These are phyloP conservation scores for Malaclemys terrapin DNA, from an alignment of 2,113 vertebrate genomes.

Conservation along the genomic window DNA sequence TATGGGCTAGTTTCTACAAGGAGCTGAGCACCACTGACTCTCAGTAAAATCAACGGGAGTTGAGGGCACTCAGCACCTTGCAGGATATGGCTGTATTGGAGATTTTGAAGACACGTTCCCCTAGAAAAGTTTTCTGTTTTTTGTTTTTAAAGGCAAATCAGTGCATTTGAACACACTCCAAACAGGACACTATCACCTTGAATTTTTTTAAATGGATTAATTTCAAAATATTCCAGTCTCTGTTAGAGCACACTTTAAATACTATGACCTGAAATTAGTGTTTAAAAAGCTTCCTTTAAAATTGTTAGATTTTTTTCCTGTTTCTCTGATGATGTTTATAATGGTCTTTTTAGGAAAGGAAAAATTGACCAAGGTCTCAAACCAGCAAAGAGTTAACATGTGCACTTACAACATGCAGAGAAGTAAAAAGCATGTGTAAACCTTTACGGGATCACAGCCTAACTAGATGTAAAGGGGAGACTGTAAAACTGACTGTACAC, in stretches of 20 bases:
- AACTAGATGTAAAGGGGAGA: background rate
- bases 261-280: conserved; percentile 42
- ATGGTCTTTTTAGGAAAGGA: conserved; percentile 21
- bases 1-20: background rate
- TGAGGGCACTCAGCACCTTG: fast-evolving
- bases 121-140: background rate
- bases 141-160: background rate
- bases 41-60: background rate
- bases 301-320: conserved; percentile 36
- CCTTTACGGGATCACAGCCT: background rate
- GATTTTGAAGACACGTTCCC: background rate
- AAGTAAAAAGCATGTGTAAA: background rate
- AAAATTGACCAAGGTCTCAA: conserved; percentile 4
- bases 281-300: conserved; percentile 64
- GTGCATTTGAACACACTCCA: background rate
- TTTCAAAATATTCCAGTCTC: conserved; percentile 35
- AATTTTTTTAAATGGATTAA: background rate
- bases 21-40: background rate
- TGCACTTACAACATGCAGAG: conserved; percentile 9
- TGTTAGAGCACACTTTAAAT: conserved; percentile 41
- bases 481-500: background rate
- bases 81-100: background rate
- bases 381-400: conserved; percentile 11
- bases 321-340: conserved; percentile 56
- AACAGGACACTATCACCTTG: background rate